Evolutionary conservation across 2,888 invertebrate genomes (phyloP).

Genomic region (Tetramorium bicarinatum): DNA sequence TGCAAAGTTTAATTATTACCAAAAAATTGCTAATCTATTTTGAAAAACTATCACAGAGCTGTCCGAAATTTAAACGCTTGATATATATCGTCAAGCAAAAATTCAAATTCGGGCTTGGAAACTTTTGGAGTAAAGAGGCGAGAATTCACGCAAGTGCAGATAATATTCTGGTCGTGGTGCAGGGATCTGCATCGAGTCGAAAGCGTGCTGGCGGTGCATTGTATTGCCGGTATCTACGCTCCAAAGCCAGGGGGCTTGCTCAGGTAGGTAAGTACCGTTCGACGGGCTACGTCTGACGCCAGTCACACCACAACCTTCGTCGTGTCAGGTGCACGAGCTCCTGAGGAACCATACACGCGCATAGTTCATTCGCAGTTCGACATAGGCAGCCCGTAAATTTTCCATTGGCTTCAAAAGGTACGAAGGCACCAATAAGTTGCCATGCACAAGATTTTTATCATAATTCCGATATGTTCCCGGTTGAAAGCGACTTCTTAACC

Average conservation of each 20-base stretch:
- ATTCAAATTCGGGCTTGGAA: neutral
- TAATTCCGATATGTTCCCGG: neutral
- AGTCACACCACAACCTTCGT: constrained; percentile 81
- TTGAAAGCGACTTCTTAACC: neutral
- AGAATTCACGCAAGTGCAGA: constrained; percentile 17
- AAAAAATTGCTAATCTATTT: neutral
- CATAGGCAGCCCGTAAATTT: constrained; percentile 16
- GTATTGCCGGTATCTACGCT: constrained; percentile 75
- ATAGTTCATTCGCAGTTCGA: constrained; percentile 35
- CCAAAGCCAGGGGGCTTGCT: constrained; percentile 67
- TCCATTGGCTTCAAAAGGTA: constrained; percentile 26
- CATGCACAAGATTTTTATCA: neutral
- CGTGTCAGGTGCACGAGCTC: constrained; percentile 79
- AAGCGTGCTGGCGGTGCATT: constrained; percentile 70
- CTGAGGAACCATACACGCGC: constrained; percentile 50
- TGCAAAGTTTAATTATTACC: neutral
- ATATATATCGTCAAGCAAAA: neutral
- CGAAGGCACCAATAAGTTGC: neutral
- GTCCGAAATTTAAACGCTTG: neutral
- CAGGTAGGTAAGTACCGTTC: constrained; percentile 85
- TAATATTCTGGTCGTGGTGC: constrained; percentile 62
- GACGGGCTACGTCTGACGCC: constrained; percentile 80
- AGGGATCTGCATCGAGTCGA: constrained; percentile 66
- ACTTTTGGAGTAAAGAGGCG: neutral
- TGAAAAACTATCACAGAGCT: neutral